Evolutionary conservation across 2,888 invertebrate genomes (phyloP).

Genomic region (Meiosimyza platycephala): DNA sequence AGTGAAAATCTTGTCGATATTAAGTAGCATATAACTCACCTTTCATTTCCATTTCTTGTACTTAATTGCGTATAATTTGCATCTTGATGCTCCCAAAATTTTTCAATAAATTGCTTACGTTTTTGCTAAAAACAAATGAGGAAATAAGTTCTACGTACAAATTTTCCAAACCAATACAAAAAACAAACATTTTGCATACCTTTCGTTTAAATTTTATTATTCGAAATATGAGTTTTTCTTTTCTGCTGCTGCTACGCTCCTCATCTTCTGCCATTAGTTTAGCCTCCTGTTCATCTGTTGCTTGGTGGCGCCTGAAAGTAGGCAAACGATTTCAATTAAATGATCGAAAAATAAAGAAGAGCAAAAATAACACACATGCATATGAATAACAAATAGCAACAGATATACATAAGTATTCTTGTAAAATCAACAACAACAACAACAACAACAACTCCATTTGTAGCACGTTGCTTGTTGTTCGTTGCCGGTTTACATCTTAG

Average conservation of each 20-base stretch:
- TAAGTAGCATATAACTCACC: slow-evolving; percentile 32
- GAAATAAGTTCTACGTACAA: neutral
- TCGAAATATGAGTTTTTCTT: slow-evolving; percentile 53
- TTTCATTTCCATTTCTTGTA: slow-evolving; percentile 47
- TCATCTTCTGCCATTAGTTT: slow-evolving; percentile 59
- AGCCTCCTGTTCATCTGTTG: slow-evolving; percentile 61
- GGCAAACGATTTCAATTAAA: slow-evolving; percentile 23
- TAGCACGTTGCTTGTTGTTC: slow-evolving; percentile 5
- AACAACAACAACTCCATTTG: slow-evolving; percentile 22
- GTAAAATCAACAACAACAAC: slow-evolving; percentile 26
- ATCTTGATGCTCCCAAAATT: slow-evolving; percentile 61
- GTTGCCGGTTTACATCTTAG: neutral
- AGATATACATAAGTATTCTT: neutral
- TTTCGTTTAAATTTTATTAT: slow-evolving; percentile 60
- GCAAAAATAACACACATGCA: slow-evolving; percentile 23
- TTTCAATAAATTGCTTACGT: slow-evolving; percentile 62
- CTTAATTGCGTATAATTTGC: slow-evolving; percentile 61
- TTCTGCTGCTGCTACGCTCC: slow-evolving; percentile 40
- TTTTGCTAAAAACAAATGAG: slow-evolving; percentile 49
- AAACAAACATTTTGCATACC: slow-evolving; percentile 44
- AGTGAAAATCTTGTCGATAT: no score
- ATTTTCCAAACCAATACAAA: neutral
- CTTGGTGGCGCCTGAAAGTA: slow-evolving; percentile 52
- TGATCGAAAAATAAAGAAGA: slow-evolving; percentile 8
- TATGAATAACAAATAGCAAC: slow-evolving; percentile 27